Conservation (phyloP, 1,140 invertebrate genomes). For the Melanaphis sacchari region DNA sequence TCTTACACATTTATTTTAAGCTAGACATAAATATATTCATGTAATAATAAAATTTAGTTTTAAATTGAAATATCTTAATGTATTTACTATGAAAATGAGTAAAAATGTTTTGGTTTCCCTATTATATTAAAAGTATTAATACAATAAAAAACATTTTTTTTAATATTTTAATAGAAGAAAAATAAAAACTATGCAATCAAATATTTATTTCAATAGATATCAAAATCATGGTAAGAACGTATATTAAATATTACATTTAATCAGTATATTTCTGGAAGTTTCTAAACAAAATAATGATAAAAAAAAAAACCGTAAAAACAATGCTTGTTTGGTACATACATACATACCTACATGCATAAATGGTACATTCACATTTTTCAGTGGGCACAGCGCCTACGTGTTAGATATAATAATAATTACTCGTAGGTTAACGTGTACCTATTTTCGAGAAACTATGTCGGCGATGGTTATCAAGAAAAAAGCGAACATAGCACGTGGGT, state of each 20-base stretch:
- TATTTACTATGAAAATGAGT: neutral
- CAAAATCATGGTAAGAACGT: neutral
- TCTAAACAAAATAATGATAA: neutral
- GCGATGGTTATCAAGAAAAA: neutral
- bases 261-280: neutral
- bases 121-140: neutral
- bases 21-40: neutral
- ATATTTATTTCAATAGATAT: neutral
- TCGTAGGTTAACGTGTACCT: neutral
- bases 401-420: neutral
- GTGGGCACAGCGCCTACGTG: neutral
- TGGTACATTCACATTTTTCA: neutral
- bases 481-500: neutral
- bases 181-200: neutral
- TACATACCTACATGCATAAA: neutral
- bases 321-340: neutral
- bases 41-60: neutral
- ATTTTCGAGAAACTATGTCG: constrained; percentile 6
- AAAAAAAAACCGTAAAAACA: neutral
- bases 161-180: neutral
- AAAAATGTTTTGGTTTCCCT: neutral
- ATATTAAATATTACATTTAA: neutral
- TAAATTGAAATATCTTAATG: neutral
- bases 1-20: neutral
- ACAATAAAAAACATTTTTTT: neutral